Evolutionary conservation across 2,888 invertebrate species (phyloP), one percentile per base, ranked within the genome.

Genomic region (Opisthograptis luteolata): DNA sequence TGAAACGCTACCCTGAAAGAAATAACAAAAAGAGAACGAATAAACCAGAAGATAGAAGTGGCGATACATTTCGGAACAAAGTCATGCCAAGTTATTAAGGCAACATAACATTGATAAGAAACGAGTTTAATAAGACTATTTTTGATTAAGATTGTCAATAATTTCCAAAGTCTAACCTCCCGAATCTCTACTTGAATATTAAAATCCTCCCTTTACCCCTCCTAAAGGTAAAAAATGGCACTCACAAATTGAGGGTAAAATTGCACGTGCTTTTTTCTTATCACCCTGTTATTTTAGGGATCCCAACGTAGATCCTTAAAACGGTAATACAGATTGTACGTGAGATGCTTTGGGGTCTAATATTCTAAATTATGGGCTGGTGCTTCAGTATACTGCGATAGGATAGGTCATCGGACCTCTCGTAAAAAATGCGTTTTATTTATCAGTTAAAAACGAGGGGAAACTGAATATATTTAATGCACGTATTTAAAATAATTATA

Each of bases 271-370:
- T 64, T 69, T 77, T 80, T 77, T 75, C 73, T 76, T 82, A 82
- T 77, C 79, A 60, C 64, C 69, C 64, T 64, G 66, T 69, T 71
- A 73, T 75, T 81, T 76, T 64, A 66, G 70, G 71, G 75, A 72
- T 69, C 73, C 68, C 64, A 70, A 70, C 72, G 58, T 61, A 66
- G 70, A 69, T 70, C 79, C 76, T 73, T 62, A 70, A 79, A 79
- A 74, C 67, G 78, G 83, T 76, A 81, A 86, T 87, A 82, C 80
- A 84, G 87, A 88, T 87, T 70, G 84, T 75, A 88, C 88, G 88
- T 89, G 88, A 85, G 87, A 88, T 87, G 76, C 63, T 78, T 76
- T 50, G 55, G 59, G 62, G 59, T 66, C 62, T 79, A 79, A 72
- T 72, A 64, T 63, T 77, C 72, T 77, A 74, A 83, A 79, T 82